phyloP scores from a whole-genome alignment of 2,888 invertebrate genomes.

The Opisthograptis luteolata region DNA sequence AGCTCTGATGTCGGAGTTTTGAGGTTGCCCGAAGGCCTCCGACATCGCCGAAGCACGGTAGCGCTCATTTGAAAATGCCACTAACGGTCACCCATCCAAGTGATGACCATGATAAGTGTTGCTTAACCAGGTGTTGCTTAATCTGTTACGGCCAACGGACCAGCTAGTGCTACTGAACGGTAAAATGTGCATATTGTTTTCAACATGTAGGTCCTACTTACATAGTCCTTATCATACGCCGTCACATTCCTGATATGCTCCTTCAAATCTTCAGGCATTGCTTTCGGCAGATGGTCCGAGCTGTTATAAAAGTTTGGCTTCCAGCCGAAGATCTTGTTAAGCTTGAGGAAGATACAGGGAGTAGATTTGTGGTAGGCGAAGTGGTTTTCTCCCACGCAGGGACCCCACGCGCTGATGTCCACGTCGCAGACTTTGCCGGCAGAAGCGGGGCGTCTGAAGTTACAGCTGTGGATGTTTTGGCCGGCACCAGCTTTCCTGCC shows the following conservation, averaged over 20 bases:
- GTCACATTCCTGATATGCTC: slow-evolving; percentile 86
- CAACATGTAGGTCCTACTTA: slow-evolving; percentile 45
- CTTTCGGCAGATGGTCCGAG: slow-evolving; percentile 86
- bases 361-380: slow-evolving; percentile 96
- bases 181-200: not conserved
- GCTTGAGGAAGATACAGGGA: slow-evolving; percentile 97
- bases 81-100: too few species aligned
- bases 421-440: slow-evolving; percentile 94
- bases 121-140: too few species aligned
- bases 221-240: slow-evolving; percentile 74
- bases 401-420: slow-evolving; percentile 91
- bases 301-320: slow-evolving; percentile 92
- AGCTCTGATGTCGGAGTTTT: too few species aligned
- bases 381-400: slow-evolving; percentile 92
- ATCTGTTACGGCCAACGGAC: too few species aligned
- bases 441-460: slow-evolving; percentile 88
- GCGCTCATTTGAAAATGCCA: too few species aligned
- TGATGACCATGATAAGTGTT: too few species aligned
- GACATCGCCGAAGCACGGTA: too few species aligned
- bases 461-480: slow-evolving; percentile 90
- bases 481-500: slow-evolving; percentile 89
- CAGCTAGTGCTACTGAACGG: not conserved
- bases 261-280: slow-evolving; percentile 90
- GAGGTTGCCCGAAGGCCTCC: too few species aligned
- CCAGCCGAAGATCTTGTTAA: slow-evolving; percentile 98